Conservation (phyloP, 2,797 vertebrate genomes). For the Sylvilagus floridanus region DNA sequence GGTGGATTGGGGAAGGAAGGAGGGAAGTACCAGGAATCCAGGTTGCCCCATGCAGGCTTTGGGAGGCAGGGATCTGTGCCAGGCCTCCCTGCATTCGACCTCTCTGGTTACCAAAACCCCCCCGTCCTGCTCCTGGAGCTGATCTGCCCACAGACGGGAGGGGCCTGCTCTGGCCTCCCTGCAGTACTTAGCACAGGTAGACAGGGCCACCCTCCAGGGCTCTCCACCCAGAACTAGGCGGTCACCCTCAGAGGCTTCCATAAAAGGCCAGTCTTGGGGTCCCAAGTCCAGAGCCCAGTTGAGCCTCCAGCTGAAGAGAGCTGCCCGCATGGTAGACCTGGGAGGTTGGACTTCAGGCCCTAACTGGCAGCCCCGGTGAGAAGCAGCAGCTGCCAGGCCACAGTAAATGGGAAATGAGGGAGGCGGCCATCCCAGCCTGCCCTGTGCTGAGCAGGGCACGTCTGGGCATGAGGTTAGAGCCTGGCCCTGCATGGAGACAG, state of each 20-base stretch:
- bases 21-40: background rate
- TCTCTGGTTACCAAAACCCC: background rate
- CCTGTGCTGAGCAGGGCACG: background rate
- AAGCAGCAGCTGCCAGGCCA: background rate
- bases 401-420: background rate
- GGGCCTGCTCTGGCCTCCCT: background rate
- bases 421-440: background rate
- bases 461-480: background rate
- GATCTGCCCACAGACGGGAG: background rate
- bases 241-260: fast-evolving
- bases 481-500: background rate
- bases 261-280: background rate
- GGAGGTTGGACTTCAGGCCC: background rate
- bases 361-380: background rate
- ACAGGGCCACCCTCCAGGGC: background rate
- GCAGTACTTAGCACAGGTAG: too few species aligned
- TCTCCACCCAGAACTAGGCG: fast-evolving
- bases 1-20: fast-evolving
- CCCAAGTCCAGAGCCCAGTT: background rate
- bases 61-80: background rate
- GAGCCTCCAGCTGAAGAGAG: background rate
- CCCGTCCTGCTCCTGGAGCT: background rate
- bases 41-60: background rate
- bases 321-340: background rate
- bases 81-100: background rate